Percentiles rank a stretch among this genome's conserved stretches.
Evolutionary conservation across 1,140 invertebrate species (phyloP).

Genomic region (Ylistrum balloti): DNA sequence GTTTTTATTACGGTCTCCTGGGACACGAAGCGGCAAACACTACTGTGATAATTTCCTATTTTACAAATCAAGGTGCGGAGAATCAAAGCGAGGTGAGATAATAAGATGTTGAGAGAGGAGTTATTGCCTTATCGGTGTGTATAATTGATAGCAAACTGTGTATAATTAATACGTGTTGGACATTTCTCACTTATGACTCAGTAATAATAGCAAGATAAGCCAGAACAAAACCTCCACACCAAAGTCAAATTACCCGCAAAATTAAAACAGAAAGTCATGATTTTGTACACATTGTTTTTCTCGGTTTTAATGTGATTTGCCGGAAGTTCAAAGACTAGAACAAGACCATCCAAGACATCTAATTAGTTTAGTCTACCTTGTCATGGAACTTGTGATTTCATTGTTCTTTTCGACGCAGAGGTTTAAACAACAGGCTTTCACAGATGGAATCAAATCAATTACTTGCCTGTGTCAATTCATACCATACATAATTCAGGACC

Average conservation of each 20-base stretch:
- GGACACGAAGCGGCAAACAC: not conserved
- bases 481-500: not conserved
- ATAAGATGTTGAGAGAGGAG: not conserved
- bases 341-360: not conserved
- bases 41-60: not conserved
- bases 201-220: not conserved
- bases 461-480: not conserved
- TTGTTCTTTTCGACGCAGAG: not conserved
- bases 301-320: not conserved
- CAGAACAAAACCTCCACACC: not conserved
- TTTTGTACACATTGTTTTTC: not conserved
- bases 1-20: not conserved
- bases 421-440: not conserved
- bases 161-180: not conserved
- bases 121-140: not conserved
- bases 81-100: conserved; percentile 1
- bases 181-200: not conserved
- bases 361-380: not conserved
- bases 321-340: not conserved
- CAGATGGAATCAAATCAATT: not conserved
- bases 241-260: not conserved
- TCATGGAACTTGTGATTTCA: not conserved
- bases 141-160: not conserved
- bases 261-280: not conserved
- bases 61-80: conserved; percentile 7